Evolutionary conservation across 2,797 vertebrate genomes (phyloP), one percentile per base, ranked within the genome.

Genomic region (Chromobotia macracanthus): DNA sequence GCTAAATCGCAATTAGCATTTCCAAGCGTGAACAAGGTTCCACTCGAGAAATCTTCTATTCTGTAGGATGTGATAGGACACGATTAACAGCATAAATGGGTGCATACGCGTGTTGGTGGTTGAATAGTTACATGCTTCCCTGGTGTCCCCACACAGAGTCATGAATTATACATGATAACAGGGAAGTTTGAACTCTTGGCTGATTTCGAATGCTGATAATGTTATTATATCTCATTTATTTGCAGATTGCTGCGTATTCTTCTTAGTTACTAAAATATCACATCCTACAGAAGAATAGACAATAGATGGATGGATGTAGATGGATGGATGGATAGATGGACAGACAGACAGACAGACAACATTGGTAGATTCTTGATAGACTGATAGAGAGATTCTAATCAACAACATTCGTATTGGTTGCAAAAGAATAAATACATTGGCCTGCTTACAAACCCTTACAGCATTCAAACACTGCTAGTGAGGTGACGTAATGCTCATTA

Each of bases 121-220:
- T 80, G 66, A 80, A 81, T 51, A 76, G 75, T 65, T 25, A 53
- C 70, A 79, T 75, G 56, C 25, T 67, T 83, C 77, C 79, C 74
- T 48, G 60, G 69, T 77, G 77, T 81, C 63, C 35, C 35, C 72
- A 50, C 78, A 46, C 75, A 0, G 81, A 53, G 12, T 74, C 75
- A 87, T 86, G 86, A 89, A 88, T 88, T 87, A 86, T 86, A 85
- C 85, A 87, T 82, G 50, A 63, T 50, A 51, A 71, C 81, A 28
- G 58, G 58, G 61, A 80, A 66, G 19, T 63, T 73, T 41, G 44
- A 71, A 81, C 74, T 81, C 75, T 66, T 48, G 79, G 66, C 72
- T 80, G 63, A 75, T 74, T 83, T 81, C 78, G 65, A 86, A 84
- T 83, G 79, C 72, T 70, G 77, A 83, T 84, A 82, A 87, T 86